Percentiles rank a stretch among this genome's conserved stretches.
Evolutionary conservation across 2,113 vertebrate species (phyloP).

Genomic region (Barbus barbus): DNA sequence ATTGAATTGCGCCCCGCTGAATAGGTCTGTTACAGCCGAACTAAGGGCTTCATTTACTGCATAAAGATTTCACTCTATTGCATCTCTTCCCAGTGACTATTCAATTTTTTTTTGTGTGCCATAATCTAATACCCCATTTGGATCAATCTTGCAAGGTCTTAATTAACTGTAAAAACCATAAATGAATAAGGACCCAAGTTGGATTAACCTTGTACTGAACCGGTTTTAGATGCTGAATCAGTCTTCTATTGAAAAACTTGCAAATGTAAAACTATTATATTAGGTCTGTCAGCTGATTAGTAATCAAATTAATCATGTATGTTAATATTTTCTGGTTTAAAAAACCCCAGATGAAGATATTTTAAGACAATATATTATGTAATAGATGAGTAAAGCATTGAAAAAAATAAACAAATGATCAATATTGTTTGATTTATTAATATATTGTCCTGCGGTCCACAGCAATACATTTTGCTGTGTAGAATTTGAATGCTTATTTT

Average conservation of each 20-base stretch:
- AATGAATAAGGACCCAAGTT: conserved; percentile 34
- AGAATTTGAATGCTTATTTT: neutral
- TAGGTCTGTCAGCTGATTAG: neutral
- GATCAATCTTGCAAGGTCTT: conserved; percentile 17
- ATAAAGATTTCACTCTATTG: neutral
- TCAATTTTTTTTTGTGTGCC: neutral
- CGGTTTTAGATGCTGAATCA: neutral
- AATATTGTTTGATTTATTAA: neutral
- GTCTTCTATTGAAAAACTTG: neutral
- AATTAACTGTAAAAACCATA: conserved; percentile 27
- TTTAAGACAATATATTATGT: neutral
- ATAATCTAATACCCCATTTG: conserved; percentile 19
- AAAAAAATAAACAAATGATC: neutral
- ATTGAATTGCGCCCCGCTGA: conserved; percentile 27
- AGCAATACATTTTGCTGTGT: neutral
- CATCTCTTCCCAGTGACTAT: conserved; percentile 10
- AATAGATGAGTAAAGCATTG: neutral
- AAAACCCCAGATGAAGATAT: neutral
- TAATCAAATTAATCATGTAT: neutral
- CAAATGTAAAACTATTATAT: neutral
- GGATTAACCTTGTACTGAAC: neutral
- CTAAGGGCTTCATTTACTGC: conserved; percentile 7
- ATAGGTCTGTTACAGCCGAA: conserved; percentile 10
- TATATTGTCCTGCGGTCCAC: neutral
- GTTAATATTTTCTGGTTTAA: conserved; percentile 1